Percentiles rank a stretch among this genome's conserved stretches.
Evolutionary conservation across 2,797 vertebrate genomes (phyloP).

Genomic region (Crocodylus rhombifer): DNA sequence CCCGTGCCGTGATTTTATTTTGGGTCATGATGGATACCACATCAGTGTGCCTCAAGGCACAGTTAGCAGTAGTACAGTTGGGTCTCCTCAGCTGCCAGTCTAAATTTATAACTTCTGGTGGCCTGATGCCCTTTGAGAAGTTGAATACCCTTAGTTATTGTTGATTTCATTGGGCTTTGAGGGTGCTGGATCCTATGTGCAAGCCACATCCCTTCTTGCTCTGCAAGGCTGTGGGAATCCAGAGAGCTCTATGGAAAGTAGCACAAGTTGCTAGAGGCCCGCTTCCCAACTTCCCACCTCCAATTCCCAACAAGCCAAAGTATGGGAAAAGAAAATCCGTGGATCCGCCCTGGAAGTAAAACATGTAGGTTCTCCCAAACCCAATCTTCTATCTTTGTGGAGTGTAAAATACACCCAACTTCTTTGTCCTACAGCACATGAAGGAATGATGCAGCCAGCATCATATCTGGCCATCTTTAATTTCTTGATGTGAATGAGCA

Average conservation of each 20-base stretch:
- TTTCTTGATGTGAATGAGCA: too few relatives aligned
- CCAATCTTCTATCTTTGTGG: too few relatives aligned
- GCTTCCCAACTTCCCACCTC: background rate
- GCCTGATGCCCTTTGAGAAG: background rate
- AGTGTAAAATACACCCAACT: too few relatives aligned
- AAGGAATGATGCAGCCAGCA: too few relatives aligned
- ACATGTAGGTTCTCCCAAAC: too few relatives aligned
- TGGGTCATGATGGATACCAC: background rate
- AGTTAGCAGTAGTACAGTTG: background rate
- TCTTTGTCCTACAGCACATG: too few relatives aligned
- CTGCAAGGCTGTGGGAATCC: background rate
- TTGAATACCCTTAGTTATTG: background rate
- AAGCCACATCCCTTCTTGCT: background rate
- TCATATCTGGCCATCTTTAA: too few relatives aligned
- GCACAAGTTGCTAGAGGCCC: background rate
- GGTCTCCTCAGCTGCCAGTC: background rate
- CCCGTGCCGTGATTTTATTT: background rate
- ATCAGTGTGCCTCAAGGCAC: background rate
- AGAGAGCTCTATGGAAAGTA: background rate
- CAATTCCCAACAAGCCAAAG: background rate
- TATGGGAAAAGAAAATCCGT: background rate
- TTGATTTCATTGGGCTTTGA: background rate
- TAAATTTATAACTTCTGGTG: background rate
- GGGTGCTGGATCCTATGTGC: too few relatives aligned
- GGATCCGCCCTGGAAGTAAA: too few relatives aligned